Conservation (phyloP, 2,888 invertebrate genomes). For the Timandra comae region DNA sequence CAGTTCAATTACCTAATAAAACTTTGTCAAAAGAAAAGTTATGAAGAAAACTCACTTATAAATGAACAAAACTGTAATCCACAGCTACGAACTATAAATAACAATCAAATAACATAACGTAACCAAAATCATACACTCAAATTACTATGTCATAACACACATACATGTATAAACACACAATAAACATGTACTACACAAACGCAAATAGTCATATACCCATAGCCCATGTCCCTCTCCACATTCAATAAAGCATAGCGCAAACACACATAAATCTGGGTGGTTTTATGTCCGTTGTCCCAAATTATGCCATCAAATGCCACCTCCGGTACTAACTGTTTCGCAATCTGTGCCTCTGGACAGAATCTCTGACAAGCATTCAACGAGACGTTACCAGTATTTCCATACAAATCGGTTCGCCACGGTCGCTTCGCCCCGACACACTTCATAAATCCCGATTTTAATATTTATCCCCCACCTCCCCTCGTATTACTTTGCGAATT, state of each 20-base stretch:
- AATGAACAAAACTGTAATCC: too few relatives aligned
- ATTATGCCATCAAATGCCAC: slow-evolving; percentile 70
- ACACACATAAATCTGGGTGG: slow-evolving; percentile 65
- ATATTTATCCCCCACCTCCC: slow-evolving; percentile 52
- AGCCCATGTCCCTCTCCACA: slow-evolving; percentile 51
- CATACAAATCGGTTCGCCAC: slow-evolving; percentile 73
- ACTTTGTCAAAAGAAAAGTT: too few relatives aligned
- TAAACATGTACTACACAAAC: too few relatives aligned
- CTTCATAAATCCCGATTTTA: slow-evolving; percentile 73
- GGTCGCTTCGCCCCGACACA: slow-evolving; percentile 44
- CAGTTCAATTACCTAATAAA: too few relatives aligned
- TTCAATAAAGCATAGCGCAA: slow-evolving; percentile 58
- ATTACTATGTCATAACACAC: too few relatives aligned
- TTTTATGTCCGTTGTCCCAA: slow-evolving; percentile 63
- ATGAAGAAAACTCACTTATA: too few relatives aligned
- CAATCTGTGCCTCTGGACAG: too few relatives aligned
- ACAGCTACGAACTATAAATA: too few relatives aligned
- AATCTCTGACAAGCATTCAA: slow-evolving; percentile 13
- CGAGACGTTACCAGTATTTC: slow-evolving; percentile 40
- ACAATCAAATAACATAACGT: too few relatives aligned
- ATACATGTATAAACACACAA: slow-evolving; percentile 17
- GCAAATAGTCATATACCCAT: too few relatives aligned
- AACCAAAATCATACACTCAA: too few relatives aligned
- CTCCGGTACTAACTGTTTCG: too few relatives aligned
- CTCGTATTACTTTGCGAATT: slow-evolving; percentile 27